Base-by-base conservation (phyloP, 2,888 invertebrate genomes). In the Dendrolimus houi region DNA sequence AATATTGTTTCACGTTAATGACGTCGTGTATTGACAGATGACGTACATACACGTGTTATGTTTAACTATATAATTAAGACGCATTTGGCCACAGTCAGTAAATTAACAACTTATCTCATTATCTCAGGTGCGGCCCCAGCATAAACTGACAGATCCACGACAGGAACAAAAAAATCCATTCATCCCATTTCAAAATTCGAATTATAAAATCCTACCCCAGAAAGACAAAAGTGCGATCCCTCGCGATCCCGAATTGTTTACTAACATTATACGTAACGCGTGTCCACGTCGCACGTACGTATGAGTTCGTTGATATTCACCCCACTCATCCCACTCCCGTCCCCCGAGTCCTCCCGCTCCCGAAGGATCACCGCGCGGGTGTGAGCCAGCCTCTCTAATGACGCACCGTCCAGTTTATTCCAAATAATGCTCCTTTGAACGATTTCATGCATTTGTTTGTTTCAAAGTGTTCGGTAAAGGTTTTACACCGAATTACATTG, bases 221-320 rank as follows among this genome's bases (percentile, higher is more conserved):
- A 56, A 10, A 52, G 8, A 7, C 52, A 53, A 56, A 17, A 17
- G 47, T 54, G 42, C 47, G 17, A 56, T 9, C 9, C 41, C 54
- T 59, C 41, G 52, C 52, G 52, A 57, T 56, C 55, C 53, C 56
- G 40, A 53, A 79, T 87, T 89, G 89, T 89, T 89, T 89, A 89
- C 89, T 76, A 89, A 89, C 89, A 89, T 75, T 77, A 77, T 77
- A 71, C 82, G 81, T 79, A 83, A 78, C 69, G 72, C 77, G 71
- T 74, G 76, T 65, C 65, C 76, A 81, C 85, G 81, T 81, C 85
- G 83, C 81, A 81, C 85, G 82, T 80, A 80, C 75, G 76, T 75
- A 80, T 83, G 87, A 85, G 88, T 87, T 87, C 88, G 89, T 89
- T 87, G 86, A 88, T 87, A 85, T 84, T 81, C 83, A 64, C 72